A percentile compares a stretch with the other conserved stretches of the same genome.
Conservation (phyloP, 2,113 vertebrate species). For the Amphilophus citrinellus region DNA sequence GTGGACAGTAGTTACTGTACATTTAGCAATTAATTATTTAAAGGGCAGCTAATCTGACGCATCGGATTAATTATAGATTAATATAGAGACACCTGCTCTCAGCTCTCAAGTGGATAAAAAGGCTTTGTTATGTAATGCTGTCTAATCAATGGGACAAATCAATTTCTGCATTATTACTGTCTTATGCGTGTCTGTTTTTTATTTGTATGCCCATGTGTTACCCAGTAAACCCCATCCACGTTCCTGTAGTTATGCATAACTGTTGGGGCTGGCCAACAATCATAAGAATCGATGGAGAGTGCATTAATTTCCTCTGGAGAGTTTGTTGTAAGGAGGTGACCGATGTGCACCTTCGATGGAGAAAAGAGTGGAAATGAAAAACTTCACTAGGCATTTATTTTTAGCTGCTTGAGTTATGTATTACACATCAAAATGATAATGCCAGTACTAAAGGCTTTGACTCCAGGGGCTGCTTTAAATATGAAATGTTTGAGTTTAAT, state of each 20-base stretch:
- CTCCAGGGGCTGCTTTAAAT: neutral
- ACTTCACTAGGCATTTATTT: neutral
- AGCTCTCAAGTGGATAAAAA: constrained; percentile 32
- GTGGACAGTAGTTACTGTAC: constrained; percentile 5
- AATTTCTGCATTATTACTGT: neutral
- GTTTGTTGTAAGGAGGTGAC: neutral
- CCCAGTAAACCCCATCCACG: neutral
- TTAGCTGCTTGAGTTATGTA: neutral
- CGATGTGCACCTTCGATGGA: neutral
- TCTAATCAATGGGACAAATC: constrained; percentile 11
- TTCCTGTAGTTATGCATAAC: constrained; percentile 34
- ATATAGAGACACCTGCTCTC: constrained; percentile 55
- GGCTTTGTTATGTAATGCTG: constrained; percentile 34
- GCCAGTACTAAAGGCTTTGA: neutral
- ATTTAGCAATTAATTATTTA: constrained; percentile 63
- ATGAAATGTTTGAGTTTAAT: neutral
- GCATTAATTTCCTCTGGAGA: constrained; percentile 14
- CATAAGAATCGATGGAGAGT: constrained; percentile 42
- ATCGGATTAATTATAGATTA: constrained; percentile 75
- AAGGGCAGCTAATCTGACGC: constrained; percentile 52
- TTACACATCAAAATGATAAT: neutral
- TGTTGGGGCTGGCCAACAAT: constrained; percentile 22
- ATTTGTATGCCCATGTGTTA: neutral
- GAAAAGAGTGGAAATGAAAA: neutral
- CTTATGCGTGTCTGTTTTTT: neutral